Evolutionary conservation across 2,888 invertebrate species (phyloP).

Genomic region (Trissoscelio sp.): DNA sequence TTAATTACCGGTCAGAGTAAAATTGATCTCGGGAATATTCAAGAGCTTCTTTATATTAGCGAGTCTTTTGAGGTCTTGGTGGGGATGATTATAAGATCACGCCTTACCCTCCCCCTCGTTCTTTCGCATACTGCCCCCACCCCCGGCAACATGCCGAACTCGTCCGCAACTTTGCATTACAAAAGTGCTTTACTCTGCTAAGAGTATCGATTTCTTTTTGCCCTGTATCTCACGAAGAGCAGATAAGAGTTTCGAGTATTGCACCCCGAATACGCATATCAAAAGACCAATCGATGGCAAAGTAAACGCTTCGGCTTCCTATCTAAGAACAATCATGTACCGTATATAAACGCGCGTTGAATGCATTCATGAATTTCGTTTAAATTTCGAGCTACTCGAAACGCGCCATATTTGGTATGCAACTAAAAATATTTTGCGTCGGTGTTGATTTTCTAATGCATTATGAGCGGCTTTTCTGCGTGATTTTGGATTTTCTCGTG

Average conservation of each 20-base stretch:
- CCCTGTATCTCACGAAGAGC: slow-evolving; percentile 38
- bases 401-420: not conserved
- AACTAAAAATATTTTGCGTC: slow-evolving; percentile 26
- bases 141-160: slow-evolving; percentile 18
- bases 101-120: not conserved
- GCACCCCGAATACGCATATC: slow-evolving; percentile 50
- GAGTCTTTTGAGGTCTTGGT: slow-evolving; percentile 40
- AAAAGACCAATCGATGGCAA: slow-evolving; percentile 65
- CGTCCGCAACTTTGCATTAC: slow-evolving; percentile 54
- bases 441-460: slow-evolving; percentile 18
- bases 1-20: slow-evolving; percentile 50
- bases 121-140: not conserved
- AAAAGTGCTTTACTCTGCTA: slow-evolving; percentile 35
- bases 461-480: not conserved
- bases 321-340: slow-evolving; percentile 57
- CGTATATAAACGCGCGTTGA: slow-evolving; percentile 44
- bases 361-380: slow-evolving; percentile 49
- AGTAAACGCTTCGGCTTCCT: slow-evolving; percentile 49
- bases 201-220: slow-evolving; percentile 56
- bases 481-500: no score
- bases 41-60: slow-evolving; percentile 56
- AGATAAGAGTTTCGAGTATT: slow-evolving; percentile 57
- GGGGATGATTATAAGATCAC: slow-evolving; percentile 58
- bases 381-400: slow-evolving; percentile 30
- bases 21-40: slow-evolving; percentile 62